Percentiles rank a stretch among this genome's conserved stretches.
phyloP scores from a whole-genome alignment of 2,888 invertebrate species.

The Melipona beecheii region DNA sequence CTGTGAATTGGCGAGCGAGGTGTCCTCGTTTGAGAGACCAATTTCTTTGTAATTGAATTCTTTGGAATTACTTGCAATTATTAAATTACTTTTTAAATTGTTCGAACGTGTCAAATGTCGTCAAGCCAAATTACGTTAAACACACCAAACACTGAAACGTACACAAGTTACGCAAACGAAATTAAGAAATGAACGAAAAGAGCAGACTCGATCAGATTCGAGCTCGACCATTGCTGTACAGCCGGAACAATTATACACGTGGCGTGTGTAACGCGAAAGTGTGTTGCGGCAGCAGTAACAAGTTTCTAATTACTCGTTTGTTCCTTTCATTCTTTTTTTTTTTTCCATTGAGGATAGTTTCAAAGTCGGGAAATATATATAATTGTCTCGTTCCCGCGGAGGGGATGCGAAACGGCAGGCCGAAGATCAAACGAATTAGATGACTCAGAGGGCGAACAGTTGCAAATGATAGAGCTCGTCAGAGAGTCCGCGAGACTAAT shows the following conservation, averaged over 20 bases:
- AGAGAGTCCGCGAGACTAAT: constrained; percentile 47
- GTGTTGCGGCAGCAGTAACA: not conserved
- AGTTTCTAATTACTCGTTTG: not conserved
- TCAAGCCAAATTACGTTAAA: too few species aligned
- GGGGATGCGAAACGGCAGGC: constrained; percentile 1
- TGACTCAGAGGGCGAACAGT: constrained; percentile 44
- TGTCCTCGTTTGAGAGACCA: too few species aligned
- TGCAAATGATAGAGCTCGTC: constrained; percentile 40
- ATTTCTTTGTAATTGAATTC: too few species aligned
- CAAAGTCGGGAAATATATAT: constrained; percentile 13
- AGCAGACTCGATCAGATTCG: too few species aligned
- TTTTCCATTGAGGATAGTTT: not conserved
- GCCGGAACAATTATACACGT: not conserved
- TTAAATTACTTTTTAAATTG: too few species aligned
- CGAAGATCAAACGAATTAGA: constrained; percentile 40
- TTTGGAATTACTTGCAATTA: too few species aligned
- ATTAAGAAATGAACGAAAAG: too few species aligned
- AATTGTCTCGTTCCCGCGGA: constrained; percentile 13
- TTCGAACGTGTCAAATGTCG: too few species aligned
- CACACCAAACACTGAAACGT: too few species aligned
- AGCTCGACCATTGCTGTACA: not conserved
- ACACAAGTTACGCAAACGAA: too few species aligned
- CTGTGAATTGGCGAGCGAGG: too few species aligned
- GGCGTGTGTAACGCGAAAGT: not conserved
- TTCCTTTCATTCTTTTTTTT: not conserved